Base-by-base conservation (phyloP, 2,888 invertebrate genomes). In the Tricholauxania praeusta region DNA sequence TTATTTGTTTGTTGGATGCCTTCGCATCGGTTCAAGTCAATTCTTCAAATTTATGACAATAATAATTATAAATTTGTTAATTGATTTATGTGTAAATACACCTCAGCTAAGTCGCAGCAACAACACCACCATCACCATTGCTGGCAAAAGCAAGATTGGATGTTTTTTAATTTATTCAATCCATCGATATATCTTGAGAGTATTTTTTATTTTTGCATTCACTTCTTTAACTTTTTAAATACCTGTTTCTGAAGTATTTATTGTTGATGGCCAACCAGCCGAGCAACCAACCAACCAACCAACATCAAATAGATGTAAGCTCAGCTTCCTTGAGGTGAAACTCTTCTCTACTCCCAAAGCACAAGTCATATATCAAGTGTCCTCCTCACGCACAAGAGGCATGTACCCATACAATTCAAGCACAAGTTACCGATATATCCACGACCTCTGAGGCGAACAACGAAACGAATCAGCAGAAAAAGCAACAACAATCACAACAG, bases 21-120 rank as follows among this genome's bases (percentile, higher is more conserved):
- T 75, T 72, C 67, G 72, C 74, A 72, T 74, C 74, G 78, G 78
- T 80, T 79, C 75, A 60, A 19, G 69, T 22, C 69, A 60, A 70
- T 72, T 74, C 76, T n/a, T 63, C 78, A 81, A 83, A 84, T 84
- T 84, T 84, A 84, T 84, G 82, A 80, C 81, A 80, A 82, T 80
- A 84, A 83, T 84, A 84, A 84, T 84, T 84, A 84, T 82, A 84
- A 83, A 84, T 82, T 82, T 81, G 75, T 76, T 84, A 83, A 84
- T 84, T 84, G 84, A 84, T 84, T 83, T 83, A 83, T 83, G 81
- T 80, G 51, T 39, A 28, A 69, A 32, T 59, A 15, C 68, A 48
- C 49, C 22, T 52, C 39, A 28, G 47, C 6, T n/a, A n/a, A 55
- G 55, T 55, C 19, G 12, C 63, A 32, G 48, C 47, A 63, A 65